These are phyloP conservation scores for Mus caroli DNA, from an alignment of 2,797 vertebrate genomes.

Conservation along the genomic window DNA sequence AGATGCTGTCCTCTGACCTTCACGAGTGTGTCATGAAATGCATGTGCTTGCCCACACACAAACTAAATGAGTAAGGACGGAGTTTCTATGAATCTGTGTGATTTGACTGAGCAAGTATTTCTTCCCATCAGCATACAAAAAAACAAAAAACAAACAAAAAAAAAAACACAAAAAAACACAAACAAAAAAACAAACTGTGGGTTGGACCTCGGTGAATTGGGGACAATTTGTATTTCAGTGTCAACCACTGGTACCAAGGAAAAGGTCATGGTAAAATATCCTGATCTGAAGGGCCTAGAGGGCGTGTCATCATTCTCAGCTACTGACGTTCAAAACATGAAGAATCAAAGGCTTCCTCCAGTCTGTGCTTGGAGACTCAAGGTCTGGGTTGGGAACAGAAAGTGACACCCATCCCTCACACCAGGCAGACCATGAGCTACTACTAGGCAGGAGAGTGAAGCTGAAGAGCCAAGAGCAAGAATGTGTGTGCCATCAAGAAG, in stretches of 20 bases:
- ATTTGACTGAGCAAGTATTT: background rate
- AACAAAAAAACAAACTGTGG: background rate
- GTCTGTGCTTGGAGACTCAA: background rate
- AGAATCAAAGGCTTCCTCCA: background rate
- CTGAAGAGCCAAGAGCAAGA: background rate
- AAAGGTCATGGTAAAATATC: background rate
- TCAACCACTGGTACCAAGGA: background rate
- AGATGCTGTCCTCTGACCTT: background rate
- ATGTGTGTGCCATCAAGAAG: background rate
- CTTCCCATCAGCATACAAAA: background rate
- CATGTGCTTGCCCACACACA: background rate
- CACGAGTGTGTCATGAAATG: background rate
- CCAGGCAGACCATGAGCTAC: background rate
- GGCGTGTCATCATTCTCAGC: background rate
- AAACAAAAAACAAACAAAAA: too few species aligned
- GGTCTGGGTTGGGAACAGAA: background rate
- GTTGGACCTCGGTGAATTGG: background rate
- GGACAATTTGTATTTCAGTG: background rate
- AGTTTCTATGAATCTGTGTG: background rate
- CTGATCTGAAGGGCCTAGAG: background rate
- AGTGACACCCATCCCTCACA: background rate
- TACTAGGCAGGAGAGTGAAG: background rate
- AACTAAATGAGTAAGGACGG: background rate
- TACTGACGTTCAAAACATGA: background rate
- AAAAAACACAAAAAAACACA: background rate